These are phyloP conservation scores for Calliopum simillimum DNA, from an alignment of 2,888 invertebrate genomes.

Conservation along the genomic window DNA sequence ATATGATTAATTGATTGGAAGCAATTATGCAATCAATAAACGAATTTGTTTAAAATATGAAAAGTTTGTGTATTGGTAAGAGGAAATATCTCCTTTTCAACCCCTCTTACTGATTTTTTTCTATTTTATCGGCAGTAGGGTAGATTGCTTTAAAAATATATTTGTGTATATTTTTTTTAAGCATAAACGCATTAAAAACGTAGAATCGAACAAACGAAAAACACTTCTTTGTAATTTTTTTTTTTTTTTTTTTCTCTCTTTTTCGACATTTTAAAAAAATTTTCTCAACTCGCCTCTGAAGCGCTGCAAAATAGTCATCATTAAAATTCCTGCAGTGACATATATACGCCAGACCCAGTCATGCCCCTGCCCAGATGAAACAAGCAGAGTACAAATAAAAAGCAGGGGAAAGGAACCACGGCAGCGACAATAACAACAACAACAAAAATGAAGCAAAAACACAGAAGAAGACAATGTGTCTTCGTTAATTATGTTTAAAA, in stretches of 20 bases:
- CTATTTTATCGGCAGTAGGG: no score
- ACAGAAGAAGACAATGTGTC: constrained; percentile 45
- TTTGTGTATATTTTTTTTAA: no score
- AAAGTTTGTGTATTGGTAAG: no score
- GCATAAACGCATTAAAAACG: neutral
- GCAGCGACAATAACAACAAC: no score
- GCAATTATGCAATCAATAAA: no score
- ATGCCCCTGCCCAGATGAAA: constrained; percentile 7
- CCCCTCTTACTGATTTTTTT: no score
- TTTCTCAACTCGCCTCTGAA: constrained; percentile 14
- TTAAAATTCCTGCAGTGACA: constrained; percentile 60
- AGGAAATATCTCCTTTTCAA: no score
- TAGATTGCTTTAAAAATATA: no score
- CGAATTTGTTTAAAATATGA: no score
- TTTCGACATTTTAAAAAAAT: constrained; percentile 16
- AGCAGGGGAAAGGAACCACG: neutral
- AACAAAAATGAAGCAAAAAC: neutral
- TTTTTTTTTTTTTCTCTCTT: no score
- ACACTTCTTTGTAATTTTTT: neutral
- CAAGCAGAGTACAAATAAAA: neutral
- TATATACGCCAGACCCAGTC: constrained; percentile 37
- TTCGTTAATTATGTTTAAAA: constrained; percentile 53
- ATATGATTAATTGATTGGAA: no score
- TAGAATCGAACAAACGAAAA: neutral
- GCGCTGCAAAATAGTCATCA: constrained; percentile 61